Base-by-base conservation (phyloP, 2,888 invertebrate genomes). In the Drosophila diplacantha region DNA sequence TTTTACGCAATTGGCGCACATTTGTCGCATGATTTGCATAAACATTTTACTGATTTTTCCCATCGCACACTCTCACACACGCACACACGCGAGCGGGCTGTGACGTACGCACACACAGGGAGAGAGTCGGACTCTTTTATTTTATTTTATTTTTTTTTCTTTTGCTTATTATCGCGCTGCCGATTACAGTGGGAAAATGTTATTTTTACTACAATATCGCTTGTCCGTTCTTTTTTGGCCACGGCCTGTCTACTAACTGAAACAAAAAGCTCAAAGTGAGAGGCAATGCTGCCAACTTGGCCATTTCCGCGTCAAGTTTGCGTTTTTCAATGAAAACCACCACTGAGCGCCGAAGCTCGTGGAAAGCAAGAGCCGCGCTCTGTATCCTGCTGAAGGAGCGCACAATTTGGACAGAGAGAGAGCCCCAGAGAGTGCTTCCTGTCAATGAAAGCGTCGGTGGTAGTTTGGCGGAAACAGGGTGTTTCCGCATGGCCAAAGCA, bases 11-110 rank as follows among this genome's bases (percentile, higher is more conserved):
- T 68, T 69, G 52, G 59, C 67, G 70, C 63, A 81, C 57, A 73
- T 65, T 73, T 75, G 52, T 74, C 35, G 52, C 60, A 63, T 49
- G 61, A 78, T 81, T 69, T 71, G 56, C 64, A 71, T 67, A 62
- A 73, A 74, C 64, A 71, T 69, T 74, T 76, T 68, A 72, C 44
- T 54, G 57, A 68, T 70, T 68, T 74, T 76, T 53, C 53, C 52
- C 55, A 60, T 56, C 66, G 61, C 43, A 38, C 68, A 31, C 29
- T 24, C 38, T 16, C 43, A 31, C 49, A 37, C 61, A 60, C 47
- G 18, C 37, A 43, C 47, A 44, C 24, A 41, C 67, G 41, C 50
- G 51, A 57, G 35, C 38, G 29, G 35, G 35, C 44, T 32, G 51
- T 53, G 72, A 55, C 61, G 64, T 61, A 61, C 68, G 68, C 68